phyloP scores from a whole-genome alignment of 2,113 vertebrate species.

The Edolisoma coerulescens region DNA sequence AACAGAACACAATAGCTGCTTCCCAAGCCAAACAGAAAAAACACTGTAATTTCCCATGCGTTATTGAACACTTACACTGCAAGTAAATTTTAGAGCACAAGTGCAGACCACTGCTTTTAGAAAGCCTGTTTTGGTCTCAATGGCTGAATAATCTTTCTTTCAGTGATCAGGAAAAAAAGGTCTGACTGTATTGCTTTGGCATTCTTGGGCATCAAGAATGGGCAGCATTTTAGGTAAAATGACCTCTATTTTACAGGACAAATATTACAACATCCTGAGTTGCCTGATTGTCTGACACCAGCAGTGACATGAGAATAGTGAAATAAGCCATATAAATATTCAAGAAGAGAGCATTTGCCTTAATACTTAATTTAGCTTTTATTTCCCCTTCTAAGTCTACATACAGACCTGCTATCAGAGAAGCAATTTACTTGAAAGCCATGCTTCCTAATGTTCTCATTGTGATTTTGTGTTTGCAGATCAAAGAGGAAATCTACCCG shows the following conservation, averaged over 20 bases:
- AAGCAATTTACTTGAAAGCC: conserved; percentile 68
- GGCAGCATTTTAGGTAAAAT: not conserved
- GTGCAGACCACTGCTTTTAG: not conserved
- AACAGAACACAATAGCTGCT: not conserved
- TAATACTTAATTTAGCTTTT: conserved; percentile 52
- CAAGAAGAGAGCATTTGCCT: conserved; percentile 33
- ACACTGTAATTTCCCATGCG: not conserved
- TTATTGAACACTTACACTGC: not conserved
- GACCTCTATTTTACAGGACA: conserved; percentile 33
- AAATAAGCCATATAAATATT: conserved; percentile 56
- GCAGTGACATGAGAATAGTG: not conserved
- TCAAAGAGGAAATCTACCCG: conserved; percentile 63
- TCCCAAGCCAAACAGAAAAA: not conserved
- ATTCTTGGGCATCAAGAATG: not conserved
- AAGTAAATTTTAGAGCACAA: not conserved
- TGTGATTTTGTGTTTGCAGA: conserved; percentile 71
- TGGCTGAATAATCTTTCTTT: not conserved
- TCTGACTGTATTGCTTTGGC: not conserved
- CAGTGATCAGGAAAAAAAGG: not conserved
- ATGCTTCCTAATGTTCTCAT: conserved; percentile 58
- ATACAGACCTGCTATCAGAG: conserved; percentile 43
- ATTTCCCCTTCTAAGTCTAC: conserved; percentile 20
- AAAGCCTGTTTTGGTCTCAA: not conserved
- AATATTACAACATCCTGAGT: not conserved
- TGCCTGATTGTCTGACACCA: not conserved